Evolutionary conservation across 2,113 vertebrate genomes (phyloP), one percentile per base, ranked within the genome.

Genomic region (Electrona antarctica): DNA sequence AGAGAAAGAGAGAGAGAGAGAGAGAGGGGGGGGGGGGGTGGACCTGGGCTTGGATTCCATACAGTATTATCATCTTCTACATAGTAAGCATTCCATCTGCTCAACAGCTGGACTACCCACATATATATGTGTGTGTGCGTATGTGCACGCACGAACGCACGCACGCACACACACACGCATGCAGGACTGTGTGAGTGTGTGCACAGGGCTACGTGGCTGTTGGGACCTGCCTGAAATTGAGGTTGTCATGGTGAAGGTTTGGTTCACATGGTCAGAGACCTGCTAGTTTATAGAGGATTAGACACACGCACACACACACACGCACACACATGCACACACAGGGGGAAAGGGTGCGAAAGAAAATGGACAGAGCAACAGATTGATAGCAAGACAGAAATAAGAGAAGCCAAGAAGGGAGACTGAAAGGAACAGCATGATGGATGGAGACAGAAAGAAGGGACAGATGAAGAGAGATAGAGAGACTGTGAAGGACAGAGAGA

Each of bases 21-120:
- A 73, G 45, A 54, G 68, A 74, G 65, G 62, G 58, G 57, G 57
- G 74, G 64, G 77, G 64, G 74, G 77, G 58, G 66, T 64, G 78
- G 80, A 82, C 76, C 61, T 77, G 60, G 71, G 68, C 61, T 77
- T 63, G 71, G 68, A 88, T 88, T 86, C 86, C 83, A 76, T 76
- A 21, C 21, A 60, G 75, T 29, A 81, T 91, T 85, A 90, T 89
- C 85, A 86, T 89, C 83, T 73, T 62, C 75, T 70, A 83, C 88
- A 89, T 90, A 84, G 84, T 83, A 78, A 84, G 87, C 87, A 91
- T 90, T 91, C 84, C 90, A 88, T 90, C 84, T 91, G 85, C 64
- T 88, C 81, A 88, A 87, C 90, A 91, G 86, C 88, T 89, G 88
- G 82, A 64, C 67, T 49, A 45, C 60, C 8, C 47, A 14, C 45